Percentiles rank a stretch among this genome's conserved stretches.
phyloP scores from a whole-genome alignment of 1,140 invertebrate genomes.

The Saxidomus purpurata region DNA sequence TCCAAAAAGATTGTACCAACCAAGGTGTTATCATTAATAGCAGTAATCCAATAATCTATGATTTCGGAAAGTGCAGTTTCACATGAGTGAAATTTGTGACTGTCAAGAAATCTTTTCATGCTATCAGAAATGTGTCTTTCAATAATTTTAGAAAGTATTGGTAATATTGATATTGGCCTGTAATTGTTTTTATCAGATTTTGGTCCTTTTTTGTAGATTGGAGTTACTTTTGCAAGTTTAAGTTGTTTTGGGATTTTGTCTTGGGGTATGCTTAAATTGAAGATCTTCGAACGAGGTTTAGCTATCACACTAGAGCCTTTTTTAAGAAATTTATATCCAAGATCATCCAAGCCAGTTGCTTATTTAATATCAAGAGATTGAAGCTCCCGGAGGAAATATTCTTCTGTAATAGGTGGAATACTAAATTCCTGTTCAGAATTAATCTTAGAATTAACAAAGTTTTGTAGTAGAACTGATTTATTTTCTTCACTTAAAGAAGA shows the following conservation, averaged over 20 bases:
- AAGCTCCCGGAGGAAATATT: not conserved
- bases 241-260: not conserved
- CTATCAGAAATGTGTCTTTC: slow-evolving; percentile 17
- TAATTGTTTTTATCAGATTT: too few relatives aligned
- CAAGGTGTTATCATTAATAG: not conserved
- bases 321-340: not conserved
- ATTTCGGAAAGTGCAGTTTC: slow-evolving; percentile 3
- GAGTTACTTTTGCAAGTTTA: slow-evolving; percentile 16
- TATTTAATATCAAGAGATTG: not conserved
- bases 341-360: not conserved
- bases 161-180: too few relatives aligned
- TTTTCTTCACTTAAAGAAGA: not conserved
- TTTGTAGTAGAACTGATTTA: not conserved
- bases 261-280: not conserved
- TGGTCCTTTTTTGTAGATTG: slow-evolving; percentile 10
- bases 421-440: not conserved
- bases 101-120: not conserved
- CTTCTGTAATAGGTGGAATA: not conserved
- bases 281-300: not conserved
- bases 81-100: not conserved
- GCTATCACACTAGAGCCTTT: not conserved
- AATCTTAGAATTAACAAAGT: not conserved
- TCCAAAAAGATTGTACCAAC: not conserved
- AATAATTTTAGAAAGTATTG: not conserved
- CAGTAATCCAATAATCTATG: not conserved